A percentile compares a stretch with the other conserved stretches of the same genome.
These are phyloP conservation scores for Amyelois transitella DNA, from an alignment of 1,140 invertebrate species.

Conservation along the genomic window DNA sequence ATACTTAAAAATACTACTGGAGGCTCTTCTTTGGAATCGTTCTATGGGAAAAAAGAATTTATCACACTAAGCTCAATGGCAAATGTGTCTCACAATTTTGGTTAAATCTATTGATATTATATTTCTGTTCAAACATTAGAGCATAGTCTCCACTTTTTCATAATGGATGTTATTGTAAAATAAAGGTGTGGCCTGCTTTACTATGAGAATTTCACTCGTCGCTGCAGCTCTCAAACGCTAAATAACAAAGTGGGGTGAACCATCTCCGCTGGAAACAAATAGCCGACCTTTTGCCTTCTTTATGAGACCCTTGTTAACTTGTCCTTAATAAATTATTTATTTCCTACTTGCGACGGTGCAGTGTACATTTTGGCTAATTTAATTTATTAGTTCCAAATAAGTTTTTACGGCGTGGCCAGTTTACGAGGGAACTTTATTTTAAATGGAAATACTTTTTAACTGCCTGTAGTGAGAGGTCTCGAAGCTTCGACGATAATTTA, in stretches of 20 bases:
- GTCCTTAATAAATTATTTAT: constrained; percentile 73
- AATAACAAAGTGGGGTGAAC: constrained; percentile 54
- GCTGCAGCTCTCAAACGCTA: constrained; percentile 39
- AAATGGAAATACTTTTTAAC: constrained; percentile 16
- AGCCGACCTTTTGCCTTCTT: constrained; percentile 71
- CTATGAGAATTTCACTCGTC: background rate
- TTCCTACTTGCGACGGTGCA: constrained; percentile 33
- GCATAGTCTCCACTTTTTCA: too few species aligned
- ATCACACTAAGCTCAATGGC: too few species aligned
- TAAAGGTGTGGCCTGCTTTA: too few species aligned
- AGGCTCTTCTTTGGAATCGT: too few species aligned
- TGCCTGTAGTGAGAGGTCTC: constrained; percentile 3
- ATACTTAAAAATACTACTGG: too few species aligned
- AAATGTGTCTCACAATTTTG: too few species aligned
- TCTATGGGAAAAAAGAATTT: too few species aligned
- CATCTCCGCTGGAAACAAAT: constrained; percentile 64
- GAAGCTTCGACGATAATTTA: constrained; percentile 10
- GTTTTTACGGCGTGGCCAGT: constrained; percentile 22
- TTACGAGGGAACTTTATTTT: constrained; percentile 26
- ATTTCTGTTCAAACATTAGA: too few species aligned
- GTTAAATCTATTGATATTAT: too few species aligned
- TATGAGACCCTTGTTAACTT: constrained; percentile 72
- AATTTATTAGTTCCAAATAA: constrained; percentile 50
- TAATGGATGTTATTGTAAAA: too few species aligned
- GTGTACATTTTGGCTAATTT: constrained; percentile 42